phyloP scores from a whole-genome alignment of 2,113 vertebrate genomes.

The Carollia perspicillata region DNA sequence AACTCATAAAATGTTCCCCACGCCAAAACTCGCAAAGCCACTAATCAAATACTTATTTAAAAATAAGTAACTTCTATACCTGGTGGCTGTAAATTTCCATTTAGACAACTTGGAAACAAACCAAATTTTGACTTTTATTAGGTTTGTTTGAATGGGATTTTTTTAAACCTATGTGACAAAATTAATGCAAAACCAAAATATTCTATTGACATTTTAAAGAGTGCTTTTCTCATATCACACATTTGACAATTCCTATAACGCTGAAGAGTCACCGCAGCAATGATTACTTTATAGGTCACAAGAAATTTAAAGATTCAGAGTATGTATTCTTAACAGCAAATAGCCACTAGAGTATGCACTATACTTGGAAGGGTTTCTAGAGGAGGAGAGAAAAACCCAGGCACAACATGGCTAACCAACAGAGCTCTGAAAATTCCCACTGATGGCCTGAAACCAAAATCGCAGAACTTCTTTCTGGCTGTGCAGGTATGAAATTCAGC shows the following conservation, averaged over 20 bases:
- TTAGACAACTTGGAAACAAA: constrained; percentile 30
- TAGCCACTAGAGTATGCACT: background rate
- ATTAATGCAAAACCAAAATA: constrained; percentile 34
- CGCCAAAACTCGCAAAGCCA: background rate
- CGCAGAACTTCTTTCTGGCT: background rate
- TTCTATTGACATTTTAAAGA: constrained; percentile 33
- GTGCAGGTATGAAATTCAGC: background rate
- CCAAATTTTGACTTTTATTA: constrained; percentile 16
- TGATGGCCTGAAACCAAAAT: constrained; percentile 1
- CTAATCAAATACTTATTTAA: background rate
- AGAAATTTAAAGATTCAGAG: constrained; percentile 15
- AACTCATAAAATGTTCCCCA: background rate
- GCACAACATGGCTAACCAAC: background rate
- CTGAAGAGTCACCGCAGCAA: background rate
- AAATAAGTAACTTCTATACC: constrained; percentile 19
- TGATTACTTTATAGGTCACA: background rate
- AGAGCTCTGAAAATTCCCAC: constrained; percentile 36
- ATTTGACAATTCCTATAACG: constrained; percentile 4
- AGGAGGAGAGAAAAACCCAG: constrained; percentile 25
- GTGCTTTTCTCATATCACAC: background rate
- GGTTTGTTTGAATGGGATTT: constrained; percentile 48
- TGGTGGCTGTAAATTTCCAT: background rate
- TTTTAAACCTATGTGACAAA: constrained; percentile 39
- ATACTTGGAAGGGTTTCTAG: background rate
- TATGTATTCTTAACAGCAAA: constrained; percentile 38